Evolutionary conservation across 1,140 invertebrate species (phyloP), one percentile per base, ranked within the genome.

Genomic region (Trichogramma pretiosum): DNA sequence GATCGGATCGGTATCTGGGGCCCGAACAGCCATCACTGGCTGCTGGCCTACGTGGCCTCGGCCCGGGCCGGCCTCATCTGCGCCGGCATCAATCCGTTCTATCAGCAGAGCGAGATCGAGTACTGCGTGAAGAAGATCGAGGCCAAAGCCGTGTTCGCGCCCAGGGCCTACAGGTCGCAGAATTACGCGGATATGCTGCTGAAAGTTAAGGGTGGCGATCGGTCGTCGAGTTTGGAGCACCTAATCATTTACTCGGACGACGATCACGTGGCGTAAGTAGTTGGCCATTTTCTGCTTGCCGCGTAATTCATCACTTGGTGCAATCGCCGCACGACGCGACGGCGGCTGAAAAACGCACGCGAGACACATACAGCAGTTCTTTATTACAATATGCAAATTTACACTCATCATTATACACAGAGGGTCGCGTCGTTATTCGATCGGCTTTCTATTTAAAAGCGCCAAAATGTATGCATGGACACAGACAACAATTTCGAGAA

Each of bases 1-100:
- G 93, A 98, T 60, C 65, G 86, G 7, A 56, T 99, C 3, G 93
- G 86, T 0, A 74, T 98, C 11, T 96, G 89, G 87, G 81, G 84
- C 0, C 90, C 92, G 1, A 98, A 97, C 68, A 1, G 37, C 3
- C 11, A 39, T 17, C 18, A 50, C 3, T 98, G 93, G 92, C 73
- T 87, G 4, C 58, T 94, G 0, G 74, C 81, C 0, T 77, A 85
- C 56, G 73, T 90, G 52, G 93, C 84, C 1, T 81, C 85, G 4
- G 80, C 84, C 0, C 81, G 90, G 53, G 81, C 82, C 10, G 95
- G 94, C 1, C 66, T 93, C 0, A 78, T 93, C 48, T 66, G 85
- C 47, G 93, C 89, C 7, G 81, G 83, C 36, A 77, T 95, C 7
- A 97, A 98, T 68, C 91, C 92, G 1, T 74, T 78, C 0, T 95